These are phyloP conservation scores for Malacosoma neustria DNA, from an alignment of 2,888 invertebrate genomes.

Conservation along the genomic window DNA sequence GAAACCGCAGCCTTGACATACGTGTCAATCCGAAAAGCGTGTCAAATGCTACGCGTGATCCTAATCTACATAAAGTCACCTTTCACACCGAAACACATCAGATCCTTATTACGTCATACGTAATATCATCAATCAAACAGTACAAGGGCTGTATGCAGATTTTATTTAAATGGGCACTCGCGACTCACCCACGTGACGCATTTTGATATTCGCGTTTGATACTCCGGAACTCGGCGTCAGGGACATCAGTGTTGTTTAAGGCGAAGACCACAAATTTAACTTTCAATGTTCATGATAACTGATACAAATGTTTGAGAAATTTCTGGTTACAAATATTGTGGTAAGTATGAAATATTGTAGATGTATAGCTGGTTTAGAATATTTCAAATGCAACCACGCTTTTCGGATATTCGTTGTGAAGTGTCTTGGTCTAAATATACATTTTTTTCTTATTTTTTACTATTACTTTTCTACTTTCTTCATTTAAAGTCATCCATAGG, in stretches of 20 bases:
- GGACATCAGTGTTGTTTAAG: constrained; percentile 30
- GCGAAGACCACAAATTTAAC: too few relatives aligned
- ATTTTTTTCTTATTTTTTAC: too few relatives aligned
- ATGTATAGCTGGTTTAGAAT: too few relatives aligned
- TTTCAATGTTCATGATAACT: too few relatives aligned
- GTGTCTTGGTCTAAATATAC: too few relatives aligned
- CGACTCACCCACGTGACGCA: constrained; percentile 40
- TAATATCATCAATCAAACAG: constrained; percentile 54
- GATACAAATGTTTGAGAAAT: too few relatives aligned
- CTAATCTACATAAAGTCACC: constrained; percentile 67
- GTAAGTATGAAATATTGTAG: too few relatives aligned
- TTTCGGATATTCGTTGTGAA: too few relatives aligned
- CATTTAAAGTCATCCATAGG: too few relatives aligned
- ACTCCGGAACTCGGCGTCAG: constrained; percentile 21
- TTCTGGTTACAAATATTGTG: too few relatives aligned
- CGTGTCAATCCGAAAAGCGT: constrained; percentile 43
- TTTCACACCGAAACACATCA: constrained; percentile 48
- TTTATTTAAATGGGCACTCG: constrained; percentile 42
- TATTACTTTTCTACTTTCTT: too few relatives aligned
- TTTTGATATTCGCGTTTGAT: constrained; percentile 28
- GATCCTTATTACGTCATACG: constrained; percentile 45
- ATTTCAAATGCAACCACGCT: too few relatives aligned
- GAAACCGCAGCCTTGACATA: constrained; percentile 52
- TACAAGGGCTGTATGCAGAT: constrained; percentile 52
- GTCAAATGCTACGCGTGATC: constrained; percentile 48